Conservation (phyloP, 2,888 invertebrate species). For the Drosophila sordidula region DNA sequence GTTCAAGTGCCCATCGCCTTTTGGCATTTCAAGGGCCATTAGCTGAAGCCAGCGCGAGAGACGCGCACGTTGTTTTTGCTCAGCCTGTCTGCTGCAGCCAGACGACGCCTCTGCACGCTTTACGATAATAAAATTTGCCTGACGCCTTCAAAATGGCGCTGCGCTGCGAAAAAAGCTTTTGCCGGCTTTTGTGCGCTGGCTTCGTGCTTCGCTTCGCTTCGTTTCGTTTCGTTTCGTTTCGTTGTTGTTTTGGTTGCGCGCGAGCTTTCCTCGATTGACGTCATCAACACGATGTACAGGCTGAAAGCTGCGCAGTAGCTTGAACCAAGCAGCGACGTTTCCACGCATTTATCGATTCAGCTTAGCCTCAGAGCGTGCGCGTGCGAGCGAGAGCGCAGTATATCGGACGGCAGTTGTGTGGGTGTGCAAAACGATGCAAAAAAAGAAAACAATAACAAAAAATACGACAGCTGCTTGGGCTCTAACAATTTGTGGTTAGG, state of each 20-base stretch:
- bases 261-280: constrained; percentile 83
- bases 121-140: constrained; percentile 70
- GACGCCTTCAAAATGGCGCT: constrained; percentile 56
- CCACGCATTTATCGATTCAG: constrained; percentile 77
- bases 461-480: constrained; percentile 45
- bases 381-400: constrained; percentile 8
- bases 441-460: constrained; percentile 5
- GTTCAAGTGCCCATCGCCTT: constrained; percentile 60
- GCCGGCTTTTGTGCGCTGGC: constrained; percentile 71
- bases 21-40: constrained; percentile 73
- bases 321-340: constrained; percentile 53
- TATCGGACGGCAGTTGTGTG: background rate
- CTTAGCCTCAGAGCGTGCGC: constrained; percentile 7
- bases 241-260: constrained; percentile 58
- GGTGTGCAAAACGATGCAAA: constrained; percentile 49
- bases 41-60: constrained; percentile 23
- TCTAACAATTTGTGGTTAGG: constrained; percentile 10
- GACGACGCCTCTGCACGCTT: constrained; percentile 55
- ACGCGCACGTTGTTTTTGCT: constrained; percentile 13
- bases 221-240: constrained; percentile 38
- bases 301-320: constrained; percentile 72
- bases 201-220: constrained; percentile 19
- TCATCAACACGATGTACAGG: constrained; percentile 73
- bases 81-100: constrained; percentile 54
- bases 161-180: constrained; percentile 54